phyloP scores from a whole-genome alignment of 2,797 vertebrate species.

The Botia kubotai region DNA sequence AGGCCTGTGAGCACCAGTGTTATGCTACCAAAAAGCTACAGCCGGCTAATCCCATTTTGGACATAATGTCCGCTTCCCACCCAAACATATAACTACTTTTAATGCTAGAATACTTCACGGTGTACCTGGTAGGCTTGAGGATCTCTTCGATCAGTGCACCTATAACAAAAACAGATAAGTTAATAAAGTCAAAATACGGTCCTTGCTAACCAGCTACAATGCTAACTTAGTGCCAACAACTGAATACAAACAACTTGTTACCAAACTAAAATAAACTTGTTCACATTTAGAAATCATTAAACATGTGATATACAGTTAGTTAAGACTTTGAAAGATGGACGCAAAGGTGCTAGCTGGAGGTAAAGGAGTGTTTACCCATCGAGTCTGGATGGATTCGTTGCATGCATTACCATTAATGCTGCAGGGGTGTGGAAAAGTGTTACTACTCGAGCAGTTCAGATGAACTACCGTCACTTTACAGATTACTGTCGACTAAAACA shows the following conservation, averaged over 20 bases:
- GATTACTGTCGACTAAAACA: slow-evolving; percentile 51
- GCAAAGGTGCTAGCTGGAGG: slow-evolving; percentile 55
- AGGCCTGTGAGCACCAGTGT: slow-evolving; percentile 35
- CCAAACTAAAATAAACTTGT: background rate
- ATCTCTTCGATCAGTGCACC: slow-evolving; percentile 99
- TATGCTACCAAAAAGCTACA: slow-evolving; percentile 31
- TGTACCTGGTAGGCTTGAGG: slow-evolving; percentile 95
- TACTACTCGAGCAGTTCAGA: slow-evolving; percentile 38
- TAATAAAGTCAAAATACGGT: slow-evolving; percentile 1
- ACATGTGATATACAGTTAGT: background rate
- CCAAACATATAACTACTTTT: background rate
- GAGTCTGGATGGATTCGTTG: slow-evolving; percentile 99
- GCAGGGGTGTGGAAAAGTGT: slow-evolving; percentile 83
- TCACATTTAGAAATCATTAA: background rate
- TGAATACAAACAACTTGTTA: slow-evolving; percentile 23
- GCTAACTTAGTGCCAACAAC: slow-evolving; percentile 37
- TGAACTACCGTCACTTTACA: slow-evolving; percentile 28
- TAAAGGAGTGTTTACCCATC: slow-evolving; percentile 88
- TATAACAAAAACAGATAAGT: slow-evolving; percentile 70
- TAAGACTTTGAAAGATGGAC: background rate
- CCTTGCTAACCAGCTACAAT: slow-evolving; percentile 4
- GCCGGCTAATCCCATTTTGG: slow-evolving; percentile 23
- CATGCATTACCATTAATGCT: slow-evolving; percentile 99
- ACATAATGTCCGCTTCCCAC: background rate
- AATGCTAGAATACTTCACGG: background rate